phyloP scores from a whole-genome alignment of 2,797 vertebrate species.

The Silurus aristotelis region DNA sequence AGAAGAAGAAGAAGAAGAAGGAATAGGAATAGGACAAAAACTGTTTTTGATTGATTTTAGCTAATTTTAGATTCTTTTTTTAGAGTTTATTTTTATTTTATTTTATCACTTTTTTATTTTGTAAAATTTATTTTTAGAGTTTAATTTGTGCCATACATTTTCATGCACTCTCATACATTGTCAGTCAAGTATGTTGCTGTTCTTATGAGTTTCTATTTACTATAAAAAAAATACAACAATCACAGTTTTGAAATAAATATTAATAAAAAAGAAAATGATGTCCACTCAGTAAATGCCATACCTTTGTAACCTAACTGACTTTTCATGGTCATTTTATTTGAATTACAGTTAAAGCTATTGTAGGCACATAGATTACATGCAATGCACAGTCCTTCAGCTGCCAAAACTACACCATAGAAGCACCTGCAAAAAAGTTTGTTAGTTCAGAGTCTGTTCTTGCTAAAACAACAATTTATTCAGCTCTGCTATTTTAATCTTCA shows the following conservation, averaged over 20 bases:
- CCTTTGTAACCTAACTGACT: background rate
- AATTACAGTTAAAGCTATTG: background rate
- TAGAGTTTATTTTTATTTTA: too few relatives aligned
- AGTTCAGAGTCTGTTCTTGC: background rate
- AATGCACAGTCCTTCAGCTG: background rate
- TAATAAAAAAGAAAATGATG: background rate
- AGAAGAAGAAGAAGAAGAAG: too few relatives aligned
- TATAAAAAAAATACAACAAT: background rate
- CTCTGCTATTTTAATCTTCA: slow-evolving; percentile 18
- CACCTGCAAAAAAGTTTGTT: background rate
- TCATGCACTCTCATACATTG: background rate
- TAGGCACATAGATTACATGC: background rate
- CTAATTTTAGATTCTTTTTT: too few relatives aligned
- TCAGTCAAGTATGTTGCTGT: background rate
- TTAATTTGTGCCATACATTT: too few relatives aligned
- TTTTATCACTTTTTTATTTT: too few relatives aligned
- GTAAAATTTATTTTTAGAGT: too few relatives aligned
- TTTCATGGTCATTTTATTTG: background rate
- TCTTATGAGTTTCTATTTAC: background rate
- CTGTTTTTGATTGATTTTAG: too few relatives aligned
- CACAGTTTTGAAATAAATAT: background rate
- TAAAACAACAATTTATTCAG: background rate
- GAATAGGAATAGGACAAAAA: too few relatives aligned
- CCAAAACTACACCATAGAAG: background rate
- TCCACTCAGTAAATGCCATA: background rate